These are phyloP conservation scores for Muntiacus muntjak DNA, from an alignment of 2,113 vertebrate genomes.

Conservation along the genomic window DNA sequence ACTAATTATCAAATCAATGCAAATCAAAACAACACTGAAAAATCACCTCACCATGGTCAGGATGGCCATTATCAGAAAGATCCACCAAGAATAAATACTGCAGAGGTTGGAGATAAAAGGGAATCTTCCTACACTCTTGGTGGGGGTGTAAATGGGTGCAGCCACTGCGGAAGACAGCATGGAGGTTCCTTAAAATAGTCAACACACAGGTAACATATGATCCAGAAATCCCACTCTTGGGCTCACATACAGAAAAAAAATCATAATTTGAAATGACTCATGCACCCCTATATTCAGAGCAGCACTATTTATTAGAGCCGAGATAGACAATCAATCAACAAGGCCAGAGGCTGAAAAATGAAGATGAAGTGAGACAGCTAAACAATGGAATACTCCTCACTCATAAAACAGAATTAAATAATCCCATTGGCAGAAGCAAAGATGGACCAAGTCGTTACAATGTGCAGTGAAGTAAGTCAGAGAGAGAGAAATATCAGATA, in stretches of 20 bases:
- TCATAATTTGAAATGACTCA: not conserved
- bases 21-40: not conserved
- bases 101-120: not conserved
- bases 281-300: not conserved
- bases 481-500: not conserved
- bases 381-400: not conserved
- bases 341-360: not conserved
- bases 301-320: not conserved
- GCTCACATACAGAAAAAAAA: not conserved
- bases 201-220: not conserved
- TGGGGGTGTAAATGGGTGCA: not conserved
- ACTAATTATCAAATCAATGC: not conserved
- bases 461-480: not conserved
- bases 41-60: not conserved
- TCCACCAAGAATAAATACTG: not conserved
- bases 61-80: not conserved
- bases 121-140: not conserved
- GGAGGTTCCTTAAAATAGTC: not conserved
- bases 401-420: not conserved
- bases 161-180: not conserved
- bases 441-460: not conserved
- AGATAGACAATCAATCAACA: not conserved
- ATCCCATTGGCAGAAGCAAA: not conserved
- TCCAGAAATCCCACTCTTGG: not conserved
- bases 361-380: not conserved